Percentiles rank a stretch among this genome's conserved stretches.
These are phyloP conservation scores for Protonibea diacanthus DNA, from an alignment of 2,797 vertebrate species.

Conservation along the genomic window DNA sequence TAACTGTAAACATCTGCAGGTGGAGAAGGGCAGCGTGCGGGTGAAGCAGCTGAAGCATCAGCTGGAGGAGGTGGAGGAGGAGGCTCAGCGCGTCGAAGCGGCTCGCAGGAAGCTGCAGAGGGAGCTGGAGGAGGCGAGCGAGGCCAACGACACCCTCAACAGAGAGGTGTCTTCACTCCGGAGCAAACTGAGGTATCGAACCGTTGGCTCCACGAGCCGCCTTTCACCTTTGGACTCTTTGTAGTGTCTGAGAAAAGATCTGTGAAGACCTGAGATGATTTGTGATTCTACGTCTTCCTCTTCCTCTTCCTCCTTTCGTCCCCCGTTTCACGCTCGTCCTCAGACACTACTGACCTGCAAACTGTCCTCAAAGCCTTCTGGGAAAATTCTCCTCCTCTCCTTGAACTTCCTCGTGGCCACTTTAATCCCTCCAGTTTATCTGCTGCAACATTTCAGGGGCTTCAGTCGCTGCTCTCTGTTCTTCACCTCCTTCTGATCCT, in stretches of 20 bases:
- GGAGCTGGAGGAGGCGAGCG: slow-evolving; percentile 94
- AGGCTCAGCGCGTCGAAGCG: slow-evolving; percentile 92
- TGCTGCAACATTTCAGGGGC: slow-evolving; percentile 31
- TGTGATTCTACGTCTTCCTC: slow-evolving; percentile 47
- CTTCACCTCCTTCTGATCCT: slow-evolving; percentile 45
- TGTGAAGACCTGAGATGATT: slow-evolving; percentile 2
- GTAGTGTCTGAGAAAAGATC: neutral
- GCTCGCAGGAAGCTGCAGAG: slow-evolving; percentile 96
- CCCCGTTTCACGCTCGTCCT: slow-evolving; percentile 51
- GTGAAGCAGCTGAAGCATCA: slow-evolving; percentile 96
- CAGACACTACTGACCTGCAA: slow-evolving; percentile 67
- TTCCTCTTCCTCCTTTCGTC: slow-evolving; percentile 47
- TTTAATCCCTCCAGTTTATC: slow-evolving; percentile 16
- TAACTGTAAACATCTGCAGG: slow-evolving; percentile 73
- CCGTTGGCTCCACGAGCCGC: no score
- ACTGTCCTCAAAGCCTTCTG: slow-evolving; percentile 30
- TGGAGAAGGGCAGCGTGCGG: slow-evolving; percentile 88
- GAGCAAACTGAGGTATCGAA: slow-evolving; percentile 93
- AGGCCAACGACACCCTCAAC: slow-evolving; percentile 90
- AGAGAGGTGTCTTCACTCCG: slow-evolving; percentile 91
- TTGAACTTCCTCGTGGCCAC: neutral
- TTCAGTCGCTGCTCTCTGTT: slow-evolving; percentile 24
- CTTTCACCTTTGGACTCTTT: neutral
- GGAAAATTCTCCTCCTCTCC: slow-evolving; percentile 7
- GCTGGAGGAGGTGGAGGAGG: slow-evolving; percentile 97